Evolutionary conservation across 2,888 invertebrate genomes (phyloP).

Genomic region (Galerucella pusilla): DNA sequence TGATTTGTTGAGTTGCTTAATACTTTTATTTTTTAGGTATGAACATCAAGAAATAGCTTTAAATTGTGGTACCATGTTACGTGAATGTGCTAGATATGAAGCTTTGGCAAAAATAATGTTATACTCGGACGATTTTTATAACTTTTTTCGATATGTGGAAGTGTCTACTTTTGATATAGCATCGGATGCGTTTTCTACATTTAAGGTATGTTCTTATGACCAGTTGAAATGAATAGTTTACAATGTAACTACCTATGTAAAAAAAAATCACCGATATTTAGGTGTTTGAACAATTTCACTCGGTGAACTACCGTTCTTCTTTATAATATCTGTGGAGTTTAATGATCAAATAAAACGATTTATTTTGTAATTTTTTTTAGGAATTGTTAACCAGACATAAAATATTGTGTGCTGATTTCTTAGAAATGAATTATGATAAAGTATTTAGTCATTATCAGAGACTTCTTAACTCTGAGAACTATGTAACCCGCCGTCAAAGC

Average conservation of each 20-base stretch:
- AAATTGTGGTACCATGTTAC: constrained; percentile 98
- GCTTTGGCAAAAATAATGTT: constrained; percentile 98
- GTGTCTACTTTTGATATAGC: constrained; percentile 99
- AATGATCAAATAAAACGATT: neutral
- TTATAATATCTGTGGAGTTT: neutral
- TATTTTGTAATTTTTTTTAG: constrained; percentile 66
- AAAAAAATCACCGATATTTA: too few relatives aligned
- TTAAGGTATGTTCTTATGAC: constrained; percentile 79
- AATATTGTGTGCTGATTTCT: constrained; percentile 96
- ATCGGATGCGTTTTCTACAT: constrained; percentile 99
- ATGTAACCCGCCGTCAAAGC: constrained; percentile 98
- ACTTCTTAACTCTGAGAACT: constrained; percentile 98
- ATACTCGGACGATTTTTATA: constrained; percentile 97
- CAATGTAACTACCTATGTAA: too few relatives aligned
- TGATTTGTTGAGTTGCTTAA: too few relatives aligned
- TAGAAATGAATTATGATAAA: constrained; percentile 98
- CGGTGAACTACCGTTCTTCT: too few relatives aligned
- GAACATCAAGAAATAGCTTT: constrained; percentile 99
- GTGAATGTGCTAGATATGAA: constrained; percentile 98
- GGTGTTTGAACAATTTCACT: too few relatives aligned
- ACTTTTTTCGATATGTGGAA: constrained; percentile 99
- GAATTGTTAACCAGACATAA: constrained; percentile 95
- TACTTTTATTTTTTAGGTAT: constrained; percentile 76
- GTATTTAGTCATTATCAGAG: constrained; percentile 98
- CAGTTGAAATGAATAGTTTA: too few relatives aligned